Evolutionary conservation across 1,140 invertebrate genomes (phyloP), one percentile per base, ranked within the genome.

Genomic region (Ceratina australensis): DNA sequence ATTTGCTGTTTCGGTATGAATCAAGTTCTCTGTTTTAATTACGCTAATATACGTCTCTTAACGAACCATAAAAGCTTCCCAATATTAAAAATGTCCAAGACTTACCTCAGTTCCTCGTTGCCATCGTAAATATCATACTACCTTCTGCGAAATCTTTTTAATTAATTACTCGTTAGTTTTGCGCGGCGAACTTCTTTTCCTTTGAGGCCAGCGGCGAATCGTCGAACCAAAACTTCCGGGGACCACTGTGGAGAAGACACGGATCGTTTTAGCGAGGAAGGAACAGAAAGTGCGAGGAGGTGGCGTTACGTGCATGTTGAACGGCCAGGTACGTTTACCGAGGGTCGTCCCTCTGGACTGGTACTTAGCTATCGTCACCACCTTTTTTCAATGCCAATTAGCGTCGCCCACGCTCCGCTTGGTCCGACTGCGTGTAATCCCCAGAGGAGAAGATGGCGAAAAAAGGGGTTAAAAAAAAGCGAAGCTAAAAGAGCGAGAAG

Each of bases 361-460:
- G 78, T 86, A 88, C 89, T 89, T 87, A 85, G 84, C 85, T 79
- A 87, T 89, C 87, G 86, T 89, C 89, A 86, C 80, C 90, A 90
- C 90, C 90, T 91, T 90, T 90, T 89, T 87, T 91, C 89, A 91
- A 91, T 91, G 88, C 90, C 90, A 91, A 91, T 91, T 91, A 91
- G 83, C 87, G 86, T 78, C 81, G 79, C 77, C 74, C 67, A 81
- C 74, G 68, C 74, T 81, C 80, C 81, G 73, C 74, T 88, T 87
- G 78, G 77, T 71, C 56, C 57, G 20, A 77, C 74, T 71, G 66
- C 71, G 75, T 72, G 72, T 68, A 84, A 83, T 67, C 50, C 69
- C 60, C 59, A 8, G 65, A 54, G 52, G 16, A 59, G 63, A 33
- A 72, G n/a, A 24, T 4, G 49, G 49, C 15, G 18, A 49, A 72